Conservation (phyloP, 2,113 vertebrate species). For the Erythrocercus mccallii region DNA sequence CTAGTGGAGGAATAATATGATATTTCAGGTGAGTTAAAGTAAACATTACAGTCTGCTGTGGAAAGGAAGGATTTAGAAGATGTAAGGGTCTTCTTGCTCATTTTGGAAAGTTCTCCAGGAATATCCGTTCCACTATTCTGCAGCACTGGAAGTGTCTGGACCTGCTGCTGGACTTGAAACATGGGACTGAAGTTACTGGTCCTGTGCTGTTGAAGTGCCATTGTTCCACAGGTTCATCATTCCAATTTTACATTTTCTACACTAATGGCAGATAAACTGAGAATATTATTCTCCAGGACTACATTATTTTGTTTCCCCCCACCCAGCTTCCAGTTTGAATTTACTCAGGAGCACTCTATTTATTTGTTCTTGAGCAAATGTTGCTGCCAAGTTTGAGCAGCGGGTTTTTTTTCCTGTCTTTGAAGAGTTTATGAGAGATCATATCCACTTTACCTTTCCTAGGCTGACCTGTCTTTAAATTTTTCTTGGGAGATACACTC, state of each 20-base stretch:
- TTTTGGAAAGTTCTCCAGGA: not conserved
- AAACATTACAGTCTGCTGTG: not conserved
- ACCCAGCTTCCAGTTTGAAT: not conserved
- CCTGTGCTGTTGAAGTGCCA: fast-evolving
- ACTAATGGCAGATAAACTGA: not conserved
- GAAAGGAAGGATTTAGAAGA: not conserved
- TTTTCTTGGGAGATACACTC: not conserved
- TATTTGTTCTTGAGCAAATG: not conserved
- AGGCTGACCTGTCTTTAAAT: not conserved
- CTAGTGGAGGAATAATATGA: not conserved
- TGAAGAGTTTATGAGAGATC: not conserved
- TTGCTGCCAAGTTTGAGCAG: not conserved
- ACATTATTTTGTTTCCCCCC: not conserved
- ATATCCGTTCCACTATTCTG: not conserved
- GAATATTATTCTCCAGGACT: not conserved
- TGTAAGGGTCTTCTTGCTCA: not conserved
- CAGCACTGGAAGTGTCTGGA: not conserved
- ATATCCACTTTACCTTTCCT: not conserved
- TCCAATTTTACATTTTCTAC: not conserved
- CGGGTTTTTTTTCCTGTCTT: not conserved
- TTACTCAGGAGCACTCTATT: not conserved
- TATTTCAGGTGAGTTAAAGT: not conserved
- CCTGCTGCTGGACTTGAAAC: not conserved
- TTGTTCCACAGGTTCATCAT: fast-evolving
- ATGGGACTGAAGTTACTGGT: not conserved